Evolutionary conservation across 2,888 invertebrate genomes (phyloP).

Genomic region (Sericinus montela): DNA sequence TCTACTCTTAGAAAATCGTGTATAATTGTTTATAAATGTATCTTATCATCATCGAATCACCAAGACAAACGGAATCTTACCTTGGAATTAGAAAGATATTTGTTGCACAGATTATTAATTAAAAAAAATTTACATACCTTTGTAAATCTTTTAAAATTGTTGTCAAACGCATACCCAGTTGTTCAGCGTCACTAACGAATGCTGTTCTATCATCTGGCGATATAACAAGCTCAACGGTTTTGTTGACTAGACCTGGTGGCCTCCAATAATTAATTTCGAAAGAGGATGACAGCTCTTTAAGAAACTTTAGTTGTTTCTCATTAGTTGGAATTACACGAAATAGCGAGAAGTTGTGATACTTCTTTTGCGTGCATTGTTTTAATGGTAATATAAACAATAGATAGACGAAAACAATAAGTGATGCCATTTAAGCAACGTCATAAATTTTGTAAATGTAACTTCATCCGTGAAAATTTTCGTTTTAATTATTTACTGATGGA

Average conservation of each 20-base stretch:
- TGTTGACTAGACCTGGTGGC: slow-evolving; percentile 36
- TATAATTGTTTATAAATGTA: too few relatives aligned
- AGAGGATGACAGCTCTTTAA: slow-evolving; percentile 32
- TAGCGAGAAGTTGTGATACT: slow-evolving; percentile 49
- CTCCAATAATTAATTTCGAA: slow-evolving; percentile 53
- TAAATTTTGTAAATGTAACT: not conserved
- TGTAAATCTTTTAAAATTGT: slow-evolving; percentile 52
- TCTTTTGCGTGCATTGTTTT: slow-evolving; percentile 26
- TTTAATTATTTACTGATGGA: too few relatives aligned
- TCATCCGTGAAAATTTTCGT: not conserved
- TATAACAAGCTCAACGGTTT: slow-evolving; percentile 50
- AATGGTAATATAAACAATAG: slow-evolving; percentile 8
- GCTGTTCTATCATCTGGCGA: slow-evolving; percentile 34
- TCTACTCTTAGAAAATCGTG: too few relatives aligned
- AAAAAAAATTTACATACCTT: slow-evolving; percentile 34
- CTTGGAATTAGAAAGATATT: too few relatives aligned
- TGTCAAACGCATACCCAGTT: slow-evolving; percentile 36
- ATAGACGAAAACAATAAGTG: not conserved
- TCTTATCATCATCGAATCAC: too few relatives aligned
- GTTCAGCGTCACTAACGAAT: slow-evolving; percentile 35
- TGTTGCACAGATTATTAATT: too few relatives aligned
- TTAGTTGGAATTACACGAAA: slow-evolving; percentile 45
- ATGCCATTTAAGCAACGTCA: not conserved
- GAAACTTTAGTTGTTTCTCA: slow-evolving; percentile 40
- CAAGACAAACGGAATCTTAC: too few relatives aligned